These are phyloP conservation scores for Ephydatia muelleri DNA, from an alignment of 37 sponge, comb jelly and placozoan genomes.

Conservation along the genomic window DNA sequence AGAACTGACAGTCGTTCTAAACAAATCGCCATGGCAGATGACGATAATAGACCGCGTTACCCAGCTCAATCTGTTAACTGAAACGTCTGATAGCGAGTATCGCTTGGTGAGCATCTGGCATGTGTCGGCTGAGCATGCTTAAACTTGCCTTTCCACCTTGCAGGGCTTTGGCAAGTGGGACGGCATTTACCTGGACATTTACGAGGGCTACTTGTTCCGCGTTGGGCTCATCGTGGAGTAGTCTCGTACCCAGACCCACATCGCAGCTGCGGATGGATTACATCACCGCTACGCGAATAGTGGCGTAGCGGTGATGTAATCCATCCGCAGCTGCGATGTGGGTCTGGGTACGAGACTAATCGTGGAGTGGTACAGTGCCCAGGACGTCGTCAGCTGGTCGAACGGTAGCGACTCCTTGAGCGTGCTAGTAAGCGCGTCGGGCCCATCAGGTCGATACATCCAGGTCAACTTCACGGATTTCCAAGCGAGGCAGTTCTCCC, in stretches of 20 bases:
- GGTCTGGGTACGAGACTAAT: too few relatives aligned
- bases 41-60: background rate
- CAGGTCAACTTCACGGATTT: constrained; percentile 10
- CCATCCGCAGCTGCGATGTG: too few relatives aligned
- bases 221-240: constrained; percentile 32
- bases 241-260: too few relatives aligned
- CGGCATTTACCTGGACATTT: constrained; percentile 43
- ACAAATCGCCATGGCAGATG: constrained; percentile 51
- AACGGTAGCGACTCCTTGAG: background rate
- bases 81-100: background rate
- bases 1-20: constrained; percentile 14
- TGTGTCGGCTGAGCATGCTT: too few relatives aligned
- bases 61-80: background rate
- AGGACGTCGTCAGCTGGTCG: constrained; percentile 28
- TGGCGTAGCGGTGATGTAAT: too few relatives aligned
- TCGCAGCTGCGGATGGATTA: too few relatives aligned
- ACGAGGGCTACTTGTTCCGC: constrained; percentile 64
- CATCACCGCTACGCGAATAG: too few relatives aligned
- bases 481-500: constrained; percentile 23
- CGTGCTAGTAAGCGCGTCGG: constrained; percentile 23
- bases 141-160: too few relatives aligned
- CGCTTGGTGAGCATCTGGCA: background rate
- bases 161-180: constrained; percentile 66
- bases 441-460: constrained; percentile 17
- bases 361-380: constrained; percentile 51